phyloP scores from a whole-genome alignment of 1,140 invertebrate species.

The Agraylea sexmaculata region DNA sequence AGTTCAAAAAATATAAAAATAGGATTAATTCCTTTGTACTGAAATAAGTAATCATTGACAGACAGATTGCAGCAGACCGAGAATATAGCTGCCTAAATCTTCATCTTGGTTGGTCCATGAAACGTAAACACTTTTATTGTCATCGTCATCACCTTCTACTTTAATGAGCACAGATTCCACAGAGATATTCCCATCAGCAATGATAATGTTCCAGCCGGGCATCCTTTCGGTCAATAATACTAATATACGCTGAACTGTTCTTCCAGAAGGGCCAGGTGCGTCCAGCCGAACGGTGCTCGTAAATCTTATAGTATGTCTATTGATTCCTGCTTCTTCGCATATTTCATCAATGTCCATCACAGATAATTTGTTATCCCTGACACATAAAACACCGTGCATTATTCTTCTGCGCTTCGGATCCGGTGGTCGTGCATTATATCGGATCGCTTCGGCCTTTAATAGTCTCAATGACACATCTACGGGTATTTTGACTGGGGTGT shows the following conservation, averaged over 20 bases:
- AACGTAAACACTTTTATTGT: constrained; percentile 81
- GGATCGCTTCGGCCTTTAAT: constrained; percentile 68
- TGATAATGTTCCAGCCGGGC: constrained; percentile 61
- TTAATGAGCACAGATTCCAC: constrained; percentile 82
- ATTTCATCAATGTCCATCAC: constrained; percentile 84
- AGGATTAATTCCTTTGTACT: background rate
- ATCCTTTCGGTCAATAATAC: constrained; percentile 62
- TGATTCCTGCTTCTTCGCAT: constrained; percentile 78
- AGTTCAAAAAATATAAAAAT: constrained; percentile 4
- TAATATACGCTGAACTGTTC: constrained; percentile 70
- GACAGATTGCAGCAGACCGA: constrained; percentile 64
- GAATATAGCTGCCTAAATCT: constrained; percentile 80
- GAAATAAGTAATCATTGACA: constrained; percentile 32
- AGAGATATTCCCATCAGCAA: constrained; percentile 71
- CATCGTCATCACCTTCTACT: constrained; percentile 75
- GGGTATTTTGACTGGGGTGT: constrained; percentile 75
- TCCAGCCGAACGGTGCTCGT: constrained; percentile 80
- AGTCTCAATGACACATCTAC: constrained; percentile 81
- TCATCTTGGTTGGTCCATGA: constrained; percentile 96
- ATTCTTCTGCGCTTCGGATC: constrained; percentile 75
- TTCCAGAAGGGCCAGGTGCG: constrained; percentile 60
- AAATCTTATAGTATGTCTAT: constrained; percentile 73
- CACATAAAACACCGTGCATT: constrained; percentile 82
- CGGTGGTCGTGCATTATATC: constrained; percentile 68
- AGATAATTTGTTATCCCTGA: constrained; percentile 78